phyloP scores from a whole-genome alignment of 2,888 invertebrate genomes.

The Temnothorax ravouxi region DNA sequence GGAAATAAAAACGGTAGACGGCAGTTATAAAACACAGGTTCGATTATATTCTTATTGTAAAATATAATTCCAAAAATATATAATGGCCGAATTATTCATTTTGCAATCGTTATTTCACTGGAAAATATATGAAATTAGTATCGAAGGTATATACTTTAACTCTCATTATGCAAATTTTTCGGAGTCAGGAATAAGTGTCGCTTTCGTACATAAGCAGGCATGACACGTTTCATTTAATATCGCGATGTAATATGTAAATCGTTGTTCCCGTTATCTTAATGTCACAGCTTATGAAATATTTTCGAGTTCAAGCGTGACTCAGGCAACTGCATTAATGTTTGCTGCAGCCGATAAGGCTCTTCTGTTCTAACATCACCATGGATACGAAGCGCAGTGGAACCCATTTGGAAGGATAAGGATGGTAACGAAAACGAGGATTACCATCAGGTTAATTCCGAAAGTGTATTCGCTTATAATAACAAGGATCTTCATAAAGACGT shows the following conservation, averaged over 20 bases:
- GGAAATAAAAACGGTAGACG: neutral
- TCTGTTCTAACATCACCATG: slow-evolving; percentile 37
- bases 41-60: neutral
- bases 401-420: slow-evolving; percentile 68
- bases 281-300: slow-evolving; percentile 32
- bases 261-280: slow-evolving; percentile 28
- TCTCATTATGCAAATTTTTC: slow-evolving; percentile 17
- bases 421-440: slow-evolving; percentile 71
- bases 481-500: slow-evolving; percentile 70
- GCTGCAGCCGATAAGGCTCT: slow-evolving; percentile 37
- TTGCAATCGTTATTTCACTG: neutral
- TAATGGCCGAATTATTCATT: neutral
- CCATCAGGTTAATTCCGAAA: slow-evolving; percentile 69
- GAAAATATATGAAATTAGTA: slow-evolving; percentile 22
- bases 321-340: slow-evolving; percentile 33
- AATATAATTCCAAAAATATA: neutral
- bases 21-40: neutral
- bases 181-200: neutral
- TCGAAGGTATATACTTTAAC: neutral
- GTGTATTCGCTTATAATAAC: slow-evolving; percentile 68
- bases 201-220: slow-evolving; percentile 5
- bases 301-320: slow-evolving; percentile 27
- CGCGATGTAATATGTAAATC: slow-evolving; percentile 22
- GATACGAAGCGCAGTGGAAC: slow-evolving; percentile 64
- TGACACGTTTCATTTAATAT: slow-evolving; percentile 32